Conservation (phyloP, 2,888 invertebrate genomes). For the Acrobasis repandana region DNA sequence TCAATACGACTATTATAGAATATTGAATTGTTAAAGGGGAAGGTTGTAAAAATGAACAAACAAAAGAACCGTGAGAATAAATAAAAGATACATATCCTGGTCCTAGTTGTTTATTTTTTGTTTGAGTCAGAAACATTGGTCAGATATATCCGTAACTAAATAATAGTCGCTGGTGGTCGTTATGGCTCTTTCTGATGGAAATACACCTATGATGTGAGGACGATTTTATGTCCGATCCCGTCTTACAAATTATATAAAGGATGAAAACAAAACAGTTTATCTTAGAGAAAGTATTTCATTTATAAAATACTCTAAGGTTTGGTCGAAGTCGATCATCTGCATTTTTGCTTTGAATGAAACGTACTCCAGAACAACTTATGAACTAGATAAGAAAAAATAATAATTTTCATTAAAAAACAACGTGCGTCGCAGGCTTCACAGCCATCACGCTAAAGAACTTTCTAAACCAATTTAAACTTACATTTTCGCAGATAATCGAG, state of each 20-base stretch:
- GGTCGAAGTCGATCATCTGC: too few species aligned
- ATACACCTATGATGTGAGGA: conserved; percentile 2
- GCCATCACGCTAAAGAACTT: conserved; percentile 13
- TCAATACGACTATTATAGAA: too few species aligned
- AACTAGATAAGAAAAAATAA: neutral
- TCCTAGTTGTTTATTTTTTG: neutral
- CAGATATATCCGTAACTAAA: neutral
- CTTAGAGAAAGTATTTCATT: too few species aligned
- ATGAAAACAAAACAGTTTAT: neutral
- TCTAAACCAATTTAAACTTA: conserved; percentile 20
- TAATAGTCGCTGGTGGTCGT: conserved; percentile 4
- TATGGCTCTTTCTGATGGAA: conserved; percentile 9
- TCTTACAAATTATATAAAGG: neutral
- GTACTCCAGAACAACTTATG: neutral
- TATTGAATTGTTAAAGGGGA: too few species aligned
- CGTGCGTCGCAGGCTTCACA: conserved; percentile 12
- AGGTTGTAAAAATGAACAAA: too few species aligned
- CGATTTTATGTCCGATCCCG: neutral
- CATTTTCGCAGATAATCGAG: conserved; percentile 26
- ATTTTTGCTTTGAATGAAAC: too few species aligned
- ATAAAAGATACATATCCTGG: too few species aligned
- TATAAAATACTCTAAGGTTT: too few species aligned
- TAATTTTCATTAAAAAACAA: neutral
- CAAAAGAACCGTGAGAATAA: neutral
- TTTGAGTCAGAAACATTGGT: neutral